These are phyloP conservation scores for Punctoribates punctum DNA, from an alignment of 2,888 invertebrate species.

Conservation along the genomic window DNA sequence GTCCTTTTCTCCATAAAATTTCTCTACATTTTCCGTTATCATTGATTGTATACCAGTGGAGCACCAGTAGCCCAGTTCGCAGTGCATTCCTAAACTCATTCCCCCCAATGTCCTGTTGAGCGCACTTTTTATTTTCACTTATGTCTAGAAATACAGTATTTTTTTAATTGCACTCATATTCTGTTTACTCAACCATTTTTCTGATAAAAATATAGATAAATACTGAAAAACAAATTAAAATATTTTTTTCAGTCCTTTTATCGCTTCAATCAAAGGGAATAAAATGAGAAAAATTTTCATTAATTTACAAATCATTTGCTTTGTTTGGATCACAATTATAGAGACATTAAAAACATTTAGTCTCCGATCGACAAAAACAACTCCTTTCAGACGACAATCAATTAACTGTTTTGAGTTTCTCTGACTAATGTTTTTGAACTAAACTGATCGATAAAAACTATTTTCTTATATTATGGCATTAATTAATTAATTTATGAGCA, in stretches of 20 bases:
- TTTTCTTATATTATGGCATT: no score
- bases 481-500: no score
- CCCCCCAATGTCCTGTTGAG: constrained; percentile 21
- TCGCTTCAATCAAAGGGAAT: no score
- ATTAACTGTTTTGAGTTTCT: no score
- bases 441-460: no score
- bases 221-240: not conserved
- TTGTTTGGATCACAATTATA: no score
- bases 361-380: no score
- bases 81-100: constrained; percentile 6
- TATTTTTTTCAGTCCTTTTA: not conserved
- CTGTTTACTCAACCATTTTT: constrained; percentile 14
- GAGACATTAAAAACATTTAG: no score
- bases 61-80: constrained; percentile 31
- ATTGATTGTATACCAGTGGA: not conserved
- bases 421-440: no score
- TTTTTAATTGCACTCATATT: constrained; percentile 28
- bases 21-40: not conserved
- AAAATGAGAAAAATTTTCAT: no score
- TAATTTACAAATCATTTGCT: no score
- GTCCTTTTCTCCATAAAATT: not conserved
- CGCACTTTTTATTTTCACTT: not conserved
- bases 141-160: not conserved
- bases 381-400: no score
- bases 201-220: not conserved